phyloP scores from a whole-genome alignment of 1,140 invertebrate genomes.

The Grapholita molesta region DNA sequence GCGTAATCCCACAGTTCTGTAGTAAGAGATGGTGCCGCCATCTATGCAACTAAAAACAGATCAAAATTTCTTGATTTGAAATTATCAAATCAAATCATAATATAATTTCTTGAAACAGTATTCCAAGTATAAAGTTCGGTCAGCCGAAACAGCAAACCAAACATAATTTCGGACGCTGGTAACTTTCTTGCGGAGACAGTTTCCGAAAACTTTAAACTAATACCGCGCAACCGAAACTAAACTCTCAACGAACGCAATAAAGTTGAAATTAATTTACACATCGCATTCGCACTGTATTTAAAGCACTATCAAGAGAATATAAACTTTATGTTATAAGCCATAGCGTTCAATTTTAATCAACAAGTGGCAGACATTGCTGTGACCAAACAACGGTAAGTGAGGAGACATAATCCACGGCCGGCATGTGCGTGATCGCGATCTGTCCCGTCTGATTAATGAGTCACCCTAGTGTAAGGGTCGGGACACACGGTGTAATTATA shows the following conservation, averaged over 20 bases:
- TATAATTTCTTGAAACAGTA: no score
- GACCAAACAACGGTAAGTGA: conserved; percentile 39
- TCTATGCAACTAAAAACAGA: no score
- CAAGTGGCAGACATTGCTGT: conserved; percentile 24
- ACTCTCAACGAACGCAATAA: background rate
- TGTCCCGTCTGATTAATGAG: conserved; percentile 63
- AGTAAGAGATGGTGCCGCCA: no score
- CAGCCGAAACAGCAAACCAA: background rate
- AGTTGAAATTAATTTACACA: background rate
- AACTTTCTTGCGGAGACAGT: background rate
- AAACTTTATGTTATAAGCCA: background rate
- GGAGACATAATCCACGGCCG: conserved; percentile 44
- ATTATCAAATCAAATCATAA: no score
- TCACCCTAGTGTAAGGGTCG: background rate
- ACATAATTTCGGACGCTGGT: background rate
- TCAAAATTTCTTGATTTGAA: no score
- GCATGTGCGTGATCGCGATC: conserved; percentile 48
- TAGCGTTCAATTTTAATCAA: background rate
- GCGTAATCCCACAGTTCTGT: no score
- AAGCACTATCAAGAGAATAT: background rate
- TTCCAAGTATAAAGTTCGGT: background rate
- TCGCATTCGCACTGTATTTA: background rate
- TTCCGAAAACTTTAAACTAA: background rate
- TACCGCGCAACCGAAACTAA: background rate
- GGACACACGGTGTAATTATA: conserved; percentile 48